Evolutionary conservation across 2,113 vertebrate genomes (phyloP).

Genomic region (Capricornis sumatraensis): DNA sequence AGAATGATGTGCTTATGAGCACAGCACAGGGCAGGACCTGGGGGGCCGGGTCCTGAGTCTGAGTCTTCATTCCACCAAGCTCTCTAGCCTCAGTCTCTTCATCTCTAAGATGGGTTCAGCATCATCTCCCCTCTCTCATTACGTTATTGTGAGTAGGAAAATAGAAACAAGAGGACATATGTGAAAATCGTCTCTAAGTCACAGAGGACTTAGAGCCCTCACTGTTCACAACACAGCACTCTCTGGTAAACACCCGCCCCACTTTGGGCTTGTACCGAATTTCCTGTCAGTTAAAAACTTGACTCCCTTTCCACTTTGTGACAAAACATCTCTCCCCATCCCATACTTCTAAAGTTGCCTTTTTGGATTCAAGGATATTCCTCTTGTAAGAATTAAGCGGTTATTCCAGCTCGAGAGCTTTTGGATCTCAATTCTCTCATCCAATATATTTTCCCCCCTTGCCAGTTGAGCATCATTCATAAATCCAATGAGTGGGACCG

Average conservation of each 20-base stretch:
- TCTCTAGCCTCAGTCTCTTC: not conserved
- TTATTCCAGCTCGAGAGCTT: not conserved
- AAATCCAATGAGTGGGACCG: not conserved
- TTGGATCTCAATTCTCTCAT: not conserved
- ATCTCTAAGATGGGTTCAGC: not conserved
- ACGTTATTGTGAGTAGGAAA: not conserved
- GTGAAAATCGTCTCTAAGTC: not conserved
- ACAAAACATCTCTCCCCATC: not conserved
- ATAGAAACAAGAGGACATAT: not conserved
- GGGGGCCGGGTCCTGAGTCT: not conserved
- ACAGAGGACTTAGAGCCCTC: not conserved
- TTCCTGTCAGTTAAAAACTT: not conserved
- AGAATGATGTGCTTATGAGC: not conserved
- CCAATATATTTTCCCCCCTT: not conserved
- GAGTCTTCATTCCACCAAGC: not conserved
- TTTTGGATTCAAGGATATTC: not conserved
- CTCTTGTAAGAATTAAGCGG: not conserved
- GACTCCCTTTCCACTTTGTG: not conserved
- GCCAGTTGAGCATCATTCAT: not conserved
- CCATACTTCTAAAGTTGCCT: not conserved
- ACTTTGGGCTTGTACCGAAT: not conserved
- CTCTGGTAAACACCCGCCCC: not conserved
- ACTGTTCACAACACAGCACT: fast-evolving
- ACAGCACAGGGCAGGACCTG: no score
- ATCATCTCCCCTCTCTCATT: not conserved